Base-by-base conservation (phyloP, 2,113 vertebrate genomes). In the Callipepla californica region DNA sequence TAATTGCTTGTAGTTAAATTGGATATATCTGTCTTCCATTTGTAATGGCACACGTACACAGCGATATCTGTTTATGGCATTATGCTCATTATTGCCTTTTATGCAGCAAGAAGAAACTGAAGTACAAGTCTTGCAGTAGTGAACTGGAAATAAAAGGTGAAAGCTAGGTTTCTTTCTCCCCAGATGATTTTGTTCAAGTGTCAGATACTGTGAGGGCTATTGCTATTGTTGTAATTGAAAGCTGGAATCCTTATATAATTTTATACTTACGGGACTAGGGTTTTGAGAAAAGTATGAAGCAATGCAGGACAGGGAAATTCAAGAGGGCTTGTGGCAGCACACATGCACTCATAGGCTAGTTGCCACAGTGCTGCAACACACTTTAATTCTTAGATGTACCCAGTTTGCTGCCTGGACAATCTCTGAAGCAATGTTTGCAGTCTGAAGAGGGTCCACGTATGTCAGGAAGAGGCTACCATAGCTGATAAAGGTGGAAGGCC, bases 121-220 rank as follows among this genome's bases (percentile, higher is more conserved):
- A 79, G 78, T 34, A n/a, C 30, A 73, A 65, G 11, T 61, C 44
- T 80, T 84, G 7, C 40, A 66, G 18, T 6, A 67, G 21, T 3
- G 8, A 81, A 19, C 79, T 95, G 93, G 92, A 45, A 85, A 66
- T 38, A 42, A 86, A 87, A 48, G 89, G 40, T 70, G n/a, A 38
- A 80, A 47, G 58, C 72, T 61, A 67, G 44, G 45, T 68, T 75
- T 2, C 26, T 86, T 92, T 94, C 62, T 2, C 40, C 40, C 15
- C 6, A 61, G 4, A 55, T 7, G 7, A 72, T 58, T 40, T 18
- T 28, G 48, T 80, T 85, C 61, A 74, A 53, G 50, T 13, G 14
- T 90, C 22, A 47, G 14, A 7, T n/a, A 3, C 21, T 40, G 11
- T 34, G 10, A 74, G 38, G 53, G 42, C 70, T 61, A 25, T 58